phyloP scores from a whole-genome alignment of 2,797 vertebrate species.

The Acanthurus leucopareius region DNA sequence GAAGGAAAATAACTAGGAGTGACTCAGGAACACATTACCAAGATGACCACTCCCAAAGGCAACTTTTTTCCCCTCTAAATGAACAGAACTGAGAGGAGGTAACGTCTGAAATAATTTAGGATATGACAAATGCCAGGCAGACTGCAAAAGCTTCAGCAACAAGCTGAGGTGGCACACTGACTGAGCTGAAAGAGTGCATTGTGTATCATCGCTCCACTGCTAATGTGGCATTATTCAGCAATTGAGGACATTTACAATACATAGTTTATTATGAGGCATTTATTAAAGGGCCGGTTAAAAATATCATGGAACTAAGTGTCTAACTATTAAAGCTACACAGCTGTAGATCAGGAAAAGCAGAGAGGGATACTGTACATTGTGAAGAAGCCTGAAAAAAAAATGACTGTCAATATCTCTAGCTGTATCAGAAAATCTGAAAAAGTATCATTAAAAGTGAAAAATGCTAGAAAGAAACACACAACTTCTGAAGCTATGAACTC shows the following conservation, averaged over 20 bases:
- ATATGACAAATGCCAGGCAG: conserved; percentile 48
- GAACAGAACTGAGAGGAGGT: conserved; percentile 27
- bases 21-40: conserved; percentile 35
- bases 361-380: not conserved
- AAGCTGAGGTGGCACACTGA: conserved; percentile 48
- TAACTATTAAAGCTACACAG: not conserved
- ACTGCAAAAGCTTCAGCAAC: conserved; percentile 32
- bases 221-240: conserved; percentile 17
- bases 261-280: not conserved
- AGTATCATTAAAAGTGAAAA: not conserved
- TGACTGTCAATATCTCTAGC: too few species aligned
- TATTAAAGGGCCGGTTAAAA: not conserved
- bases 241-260: conserved; percentile 20
- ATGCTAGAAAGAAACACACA: not conserved
- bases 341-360: not conserved
- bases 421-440: not conserved
- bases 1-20: not conserved
- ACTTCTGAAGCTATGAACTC: conserved; percentile 5
- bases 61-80: not conserved
- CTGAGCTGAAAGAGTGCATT: conserved; percentile 49
- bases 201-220: conserved; percentile 30
- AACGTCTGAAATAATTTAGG: conserved; percentile 53
- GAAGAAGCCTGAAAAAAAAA: not conserved
- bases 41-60: conserved; percentile 40
- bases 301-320: not conserved